Conservation (phyloP, 2,113 vertebrate genomes). For the Leucoraja erinaceus region DNA sequence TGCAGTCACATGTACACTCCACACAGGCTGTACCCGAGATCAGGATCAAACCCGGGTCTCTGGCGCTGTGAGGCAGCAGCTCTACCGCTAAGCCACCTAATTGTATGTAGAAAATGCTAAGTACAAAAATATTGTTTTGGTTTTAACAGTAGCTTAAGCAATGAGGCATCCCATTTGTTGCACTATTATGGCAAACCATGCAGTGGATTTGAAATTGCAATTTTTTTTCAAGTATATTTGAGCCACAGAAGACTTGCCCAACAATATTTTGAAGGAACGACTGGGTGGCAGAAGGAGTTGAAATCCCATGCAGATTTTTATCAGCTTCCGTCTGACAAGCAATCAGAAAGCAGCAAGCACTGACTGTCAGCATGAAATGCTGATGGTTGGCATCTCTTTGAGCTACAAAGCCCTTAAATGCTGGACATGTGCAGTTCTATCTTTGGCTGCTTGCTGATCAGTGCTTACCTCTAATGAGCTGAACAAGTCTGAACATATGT, state of each 20-base stretch:
- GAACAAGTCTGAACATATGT: slow-evolving; percentile 16
- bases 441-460: background rate
- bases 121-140: background rate
- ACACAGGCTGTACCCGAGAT: no score
- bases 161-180: background rate
- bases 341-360: background rate
- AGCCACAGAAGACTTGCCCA: background rate
- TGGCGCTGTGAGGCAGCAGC: no score
- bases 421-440: background rate
- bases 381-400: background rate
- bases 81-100: no score
- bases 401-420: background rate
- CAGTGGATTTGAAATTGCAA: background rate
- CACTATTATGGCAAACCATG: background rate
- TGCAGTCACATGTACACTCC: no score
- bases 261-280: background rate
- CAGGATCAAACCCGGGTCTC: no score
- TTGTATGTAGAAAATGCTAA: background rate
- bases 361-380: background rate
- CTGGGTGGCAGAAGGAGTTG: background rate
- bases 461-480: slow-evolving; percentile 9
- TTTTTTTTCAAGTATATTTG: background rate
- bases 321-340: background rate
- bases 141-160: background rate
- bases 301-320: background rate